Percentiles rank a stretch among this genome's conserved stretches.
These are phyloP conservation scores for Thecocarcelia acutangulata DNA, from an alignment of 2,888 invertebrate genomes.

Conservation along the genomic window DNA sequence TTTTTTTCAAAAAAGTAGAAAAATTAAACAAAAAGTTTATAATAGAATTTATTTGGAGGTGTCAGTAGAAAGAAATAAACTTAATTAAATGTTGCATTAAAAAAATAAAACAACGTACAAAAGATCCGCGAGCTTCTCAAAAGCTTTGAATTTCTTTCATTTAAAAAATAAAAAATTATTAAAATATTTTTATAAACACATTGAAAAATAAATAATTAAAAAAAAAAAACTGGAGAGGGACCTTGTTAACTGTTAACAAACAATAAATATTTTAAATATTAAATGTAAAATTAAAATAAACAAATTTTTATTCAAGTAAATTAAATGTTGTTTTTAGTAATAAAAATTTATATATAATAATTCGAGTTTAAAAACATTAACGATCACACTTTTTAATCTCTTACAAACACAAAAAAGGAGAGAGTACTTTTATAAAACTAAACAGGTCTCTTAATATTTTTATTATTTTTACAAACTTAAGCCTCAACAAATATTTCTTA, in stretches of 20 bases:
- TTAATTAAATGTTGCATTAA: background rate
- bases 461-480: slow-evolving; percentile 1
- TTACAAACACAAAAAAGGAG: background rate
- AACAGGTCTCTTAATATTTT: slow-evolving; percentile 31
- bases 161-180: slow-evolving; percentile 37
- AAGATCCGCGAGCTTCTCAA: background rate
- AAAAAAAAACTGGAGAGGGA: slow-evolving; percentile 79
- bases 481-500: slow-evolving; percentile 10
- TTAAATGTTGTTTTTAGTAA: slow-evolving; percentile 58
- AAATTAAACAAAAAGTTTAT: background rate
- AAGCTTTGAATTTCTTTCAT: slow-evolving; percentile 11
- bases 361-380: slow-evolving; percentile 14
- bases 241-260: slow-evolving; percentile 77
- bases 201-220: slow-evolving; percentile 40
- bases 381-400: slow-evolving; percentile 33
- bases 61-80: background rate
- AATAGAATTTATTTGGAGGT: slow-evolving; percentile 11
- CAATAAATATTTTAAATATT: slow-evolving; percentile 35
- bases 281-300: slow-evolving; percentile 34
- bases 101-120: background rate
- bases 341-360: slow-evolving; percentile 4
- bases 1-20: slow-evolving; percentile 7
- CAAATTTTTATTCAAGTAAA: slow-evolving; percentile 50
- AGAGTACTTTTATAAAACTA: slow-evolving; percentile 1
- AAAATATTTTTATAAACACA: slow-evolving; percentile 48